phyloP scores from a whole-genome alignment of 35 echinoderm and acorn worm species.

The Chiridota heheva region DNA sequence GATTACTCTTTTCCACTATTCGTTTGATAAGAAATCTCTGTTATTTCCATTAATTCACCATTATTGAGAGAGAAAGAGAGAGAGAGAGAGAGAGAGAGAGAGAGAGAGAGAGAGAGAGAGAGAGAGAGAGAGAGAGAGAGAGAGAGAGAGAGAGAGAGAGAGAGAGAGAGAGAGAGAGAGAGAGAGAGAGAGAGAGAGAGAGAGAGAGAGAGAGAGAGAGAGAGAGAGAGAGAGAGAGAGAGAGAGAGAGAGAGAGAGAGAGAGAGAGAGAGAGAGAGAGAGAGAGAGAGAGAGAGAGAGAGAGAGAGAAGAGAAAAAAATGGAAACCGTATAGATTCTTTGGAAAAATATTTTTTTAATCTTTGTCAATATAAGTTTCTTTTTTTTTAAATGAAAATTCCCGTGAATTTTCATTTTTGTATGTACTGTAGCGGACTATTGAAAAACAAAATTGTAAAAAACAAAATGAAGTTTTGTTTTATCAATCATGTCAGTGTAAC shows the following conservation, averaged over 20 bases:
- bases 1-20: neutral
- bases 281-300: no score
- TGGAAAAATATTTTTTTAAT: no score
- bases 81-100: slow-evolving; percentile 2
- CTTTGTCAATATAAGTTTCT: no score
- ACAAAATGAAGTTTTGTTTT: no score
- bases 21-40: neutral
- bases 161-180: neutral
- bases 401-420: no score
- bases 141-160: neutral
- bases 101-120: neutral
- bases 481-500: no score
- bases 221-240: neutral
- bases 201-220: neutral
- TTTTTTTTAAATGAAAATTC: no score
- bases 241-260: neutral
- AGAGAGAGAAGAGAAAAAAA: no score
- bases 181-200: neutral
- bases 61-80: neutral
- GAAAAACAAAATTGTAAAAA: no score
- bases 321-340: no score
- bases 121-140: neutral
- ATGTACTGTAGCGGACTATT: no score
- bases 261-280: neutral
- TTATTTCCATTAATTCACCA: neutral